Evolutionary conservation across 1,140 invertebrate species (phyloP).

Genomic region (Zelostemma sp.): DNA sequence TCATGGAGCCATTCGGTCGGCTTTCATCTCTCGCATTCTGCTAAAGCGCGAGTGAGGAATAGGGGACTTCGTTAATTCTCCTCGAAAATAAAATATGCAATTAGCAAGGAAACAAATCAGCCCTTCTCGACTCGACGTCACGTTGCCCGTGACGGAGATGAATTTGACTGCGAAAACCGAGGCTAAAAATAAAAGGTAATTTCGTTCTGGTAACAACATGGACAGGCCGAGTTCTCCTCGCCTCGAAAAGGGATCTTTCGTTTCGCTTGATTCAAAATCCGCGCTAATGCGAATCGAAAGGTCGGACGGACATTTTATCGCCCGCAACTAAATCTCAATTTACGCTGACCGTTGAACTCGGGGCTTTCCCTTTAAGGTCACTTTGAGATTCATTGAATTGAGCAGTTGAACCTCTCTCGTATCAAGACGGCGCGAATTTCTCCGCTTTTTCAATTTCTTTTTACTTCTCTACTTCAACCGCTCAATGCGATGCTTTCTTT

Average conservation of each 20-base stretch:
- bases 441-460: conserved; percentile 12
- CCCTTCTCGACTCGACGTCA: conserved; percentile 3
- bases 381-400: conserved; percentile 54
- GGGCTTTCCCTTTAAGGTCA: conserved; percentile 45
- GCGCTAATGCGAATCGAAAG: too few relatives aligned
- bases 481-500: conserved; percentile 8
- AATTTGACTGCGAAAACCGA: neutral
- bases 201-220: too few relatives aligned
- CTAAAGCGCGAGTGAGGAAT: conserved; percentile 11
- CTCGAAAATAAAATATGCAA: conserved; percentile 12
- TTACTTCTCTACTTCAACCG: conserved; percentile 2
- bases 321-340: conserved; percentile 2
- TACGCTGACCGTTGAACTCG: conserved; percentile 12
- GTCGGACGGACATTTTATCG: too few relatives aligned
- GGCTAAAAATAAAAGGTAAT: neutral
- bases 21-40: conserved; percentile 19
- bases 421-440: conserved; percentile 17
- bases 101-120: conserved; percentile 13
- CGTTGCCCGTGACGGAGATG: neutral
- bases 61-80: conserved; percentile 27
- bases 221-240: too few relatives aligned
- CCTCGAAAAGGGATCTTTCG: too few relatives aligned
- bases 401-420: conserved; percentile 17
- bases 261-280: too few relatives aligned
- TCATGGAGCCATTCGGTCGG: conserved; percentile 40